A percentile compares a stretch with the other conserved stretches of the same genome.
These are phyloP conservation scores for Ictalurus punctatus DNA, from an alignment of 2,113 vertebrate species.

Conservation along the genomic window DNA sequence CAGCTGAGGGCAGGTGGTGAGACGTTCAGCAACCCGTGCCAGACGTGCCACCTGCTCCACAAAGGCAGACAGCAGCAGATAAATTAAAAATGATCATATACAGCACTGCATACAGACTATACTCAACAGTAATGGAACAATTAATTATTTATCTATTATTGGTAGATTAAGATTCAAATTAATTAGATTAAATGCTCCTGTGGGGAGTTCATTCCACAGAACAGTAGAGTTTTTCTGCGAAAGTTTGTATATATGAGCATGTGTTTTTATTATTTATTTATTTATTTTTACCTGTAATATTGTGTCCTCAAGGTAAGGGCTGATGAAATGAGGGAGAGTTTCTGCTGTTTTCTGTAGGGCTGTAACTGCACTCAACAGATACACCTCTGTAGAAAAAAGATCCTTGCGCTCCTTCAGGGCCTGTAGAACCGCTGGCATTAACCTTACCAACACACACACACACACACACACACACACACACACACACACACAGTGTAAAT, in stretches of 20 bases:
- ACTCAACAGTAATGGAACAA: background rate
- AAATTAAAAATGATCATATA: background rate
- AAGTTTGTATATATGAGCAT: background rate
- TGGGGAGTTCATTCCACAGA: background rate
- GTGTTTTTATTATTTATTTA: background rate
- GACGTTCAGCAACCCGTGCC: conserved; percentile 70
- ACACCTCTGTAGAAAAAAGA: conserved; percentile 80
- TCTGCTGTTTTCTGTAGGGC: conserved; percentile 86
- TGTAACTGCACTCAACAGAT: conserved; percentile 86
- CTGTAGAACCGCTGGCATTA: conserved; percentile 85
- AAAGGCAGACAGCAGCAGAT: background rate
- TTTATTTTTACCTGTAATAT: conserved; percentile 75
- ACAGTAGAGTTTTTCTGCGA: background rate
- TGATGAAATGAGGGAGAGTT: conserved; percentile 89
- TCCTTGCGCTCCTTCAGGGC: conserved; percentile 77
- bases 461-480: background rate
- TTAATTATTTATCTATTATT: background rate
- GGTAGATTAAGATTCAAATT: background rate
- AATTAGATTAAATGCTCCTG: background rate
- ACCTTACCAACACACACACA: conserved; percentile 56
- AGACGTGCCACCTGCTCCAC: conserved; percentile 79
- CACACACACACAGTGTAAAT: background rate
- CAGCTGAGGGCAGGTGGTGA: conserved; percentile 77
- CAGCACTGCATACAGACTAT: background rate
- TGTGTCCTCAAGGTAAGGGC: conserved; percentile 85